These are phyloP conservation scores for Ichneumon xanthorius DNA, from an alignment of 2,888 invertebrate species.

Conservation along the genomic window DNA sequence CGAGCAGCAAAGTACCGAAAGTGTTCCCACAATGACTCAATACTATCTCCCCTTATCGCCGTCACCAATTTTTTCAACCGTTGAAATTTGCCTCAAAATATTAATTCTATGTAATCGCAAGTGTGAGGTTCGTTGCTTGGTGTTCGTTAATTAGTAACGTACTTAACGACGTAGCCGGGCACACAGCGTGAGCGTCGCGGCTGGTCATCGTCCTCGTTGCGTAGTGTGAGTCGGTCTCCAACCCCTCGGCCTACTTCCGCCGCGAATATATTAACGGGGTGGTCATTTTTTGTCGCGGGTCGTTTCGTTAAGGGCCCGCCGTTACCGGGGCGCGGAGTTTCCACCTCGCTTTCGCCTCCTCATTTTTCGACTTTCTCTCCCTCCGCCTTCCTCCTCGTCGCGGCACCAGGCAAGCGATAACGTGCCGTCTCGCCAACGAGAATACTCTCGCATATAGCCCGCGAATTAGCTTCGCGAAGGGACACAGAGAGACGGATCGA, in stretches of 20 bases:
- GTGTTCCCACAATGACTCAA: not conserved
- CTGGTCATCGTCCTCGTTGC: slow-evolving; percentile 59
- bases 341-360: slow-evolving; percentile 57
- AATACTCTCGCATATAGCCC: slow-evolving; percentile 18
- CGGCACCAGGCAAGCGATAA: slow-evolving; percentile 4
- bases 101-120: slow-evolving; percentile 19
- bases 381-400: slow-evolving; percentile 4
- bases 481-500: slow-evolving; percentile 5
- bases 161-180: slow-evolving; percentile 67
- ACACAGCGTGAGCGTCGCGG: slow-evolving; percentile 63
- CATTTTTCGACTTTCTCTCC: slow-evolving; percentile 14
- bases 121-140: slow-evolving; percentile 44
- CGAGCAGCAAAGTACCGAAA: not conserved
- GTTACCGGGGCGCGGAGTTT: slow-evolving; percentile 55
- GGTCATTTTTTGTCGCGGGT: slow-evolving; percentile 76
- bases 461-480: slow-evolving; percentile 18
- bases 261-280: slow-evolving; percentile 81
- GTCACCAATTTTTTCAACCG: not conserved
- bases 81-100: slow-evolving; percentile 1
- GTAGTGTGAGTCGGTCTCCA: slow-evolving; percentile 68
- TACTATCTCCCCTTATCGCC: not conserved
- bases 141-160: slow-evolving; percentile 81
- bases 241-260: slow-evolving; percentile 80
- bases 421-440: slow-evolving; percentile 30
- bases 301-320: slow-evolving; percentile 78